Percentiles rank a stretch among this genome's conserved stretches.
Conservation (phyloP, 2,797 vertebrate species). For the Silurus aristotelis region DNA sequence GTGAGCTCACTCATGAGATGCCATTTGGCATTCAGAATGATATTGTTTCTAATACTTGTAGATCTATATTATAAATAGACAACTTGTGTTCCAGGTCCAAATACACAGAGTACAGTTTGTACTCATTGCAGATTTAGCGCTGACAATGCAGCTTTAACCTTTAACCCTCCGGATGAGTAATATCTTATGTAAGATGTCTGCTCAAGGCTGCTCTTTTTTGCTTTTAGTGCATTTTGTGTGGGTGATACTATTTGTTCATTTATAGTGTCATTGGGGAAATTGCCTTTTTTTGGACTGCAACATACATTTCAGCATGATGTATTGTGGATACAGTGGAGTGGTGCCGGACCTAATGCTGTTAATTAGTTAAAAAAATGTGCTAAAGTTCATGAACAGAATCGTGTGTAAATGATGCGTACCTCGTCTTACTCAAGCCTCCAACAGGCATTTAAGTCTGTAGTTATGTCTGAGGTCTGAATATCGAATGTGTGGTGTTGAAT, state of each 20-base stretch:
- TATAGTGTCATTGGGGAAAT: background rate
- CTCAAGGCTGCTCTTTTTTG: background rate
- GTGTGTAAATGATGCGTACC: background rate
- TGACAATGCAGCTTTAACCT: background rate
- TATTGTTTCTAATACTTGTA: background rate
- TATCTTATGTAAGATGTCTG: background rate
- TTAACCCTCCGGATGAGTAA: background rate
- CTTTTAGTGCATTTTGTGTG: background rate
- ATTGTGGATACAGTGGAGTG: background rate
- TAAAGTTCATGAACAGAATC: background rate
- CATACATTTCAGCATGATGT: background rate
- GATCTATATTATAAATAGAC: background rate
- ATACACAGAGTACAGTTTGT: background rate
- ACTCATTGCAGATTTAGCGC: background rate
- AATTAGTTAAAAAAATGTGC: background rate
- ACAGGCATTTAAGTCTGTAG: background rate
- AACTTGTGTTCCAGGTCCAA: background rate
- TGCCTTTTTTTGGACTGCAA: background rate
- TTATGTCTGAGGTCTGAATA: background rate
- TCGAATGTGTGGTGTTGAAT: background rate
- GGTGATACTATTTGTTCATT: background rate
- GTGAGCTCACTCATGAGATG: slow-evolving; percentile 65
- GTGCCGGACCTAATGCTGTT: background rate
- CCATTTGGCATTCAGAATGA: background rate
- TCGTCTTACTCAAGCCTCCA: background rate